These are phyloP conservation scores for Galemys pyrenaicus DNA, from an alignment of 2,113 vertebrate genomes.

Conservation along the genomic window DNA sequence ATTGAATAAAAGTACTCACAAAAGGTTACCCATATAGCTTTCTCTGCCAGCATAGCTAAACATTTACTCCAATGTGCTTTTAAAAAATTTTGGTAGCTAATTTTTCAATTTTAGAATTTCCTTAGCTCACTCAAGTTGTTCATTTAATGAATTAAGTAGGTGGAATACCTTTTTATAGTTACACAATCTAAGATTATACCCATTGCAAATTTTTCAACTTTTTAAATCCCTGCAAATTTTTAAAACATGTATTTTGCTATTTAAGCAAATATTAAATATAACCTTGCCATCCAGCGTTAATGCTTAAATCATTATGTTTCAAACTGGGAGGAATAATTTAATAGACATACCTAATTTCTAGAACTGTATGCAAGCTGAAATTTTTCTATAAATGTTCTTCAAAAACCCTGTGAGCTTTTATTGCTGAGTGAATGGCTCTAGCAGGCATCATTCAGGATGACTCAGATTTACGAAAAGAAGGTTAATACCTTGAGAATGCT, in stretches of 20 bases:
- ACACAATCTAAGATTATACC: neutral
- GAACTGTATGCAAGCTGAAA: neutral
- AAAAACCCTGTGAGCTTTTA: neutral
- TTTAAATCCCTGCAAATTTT: neutral
- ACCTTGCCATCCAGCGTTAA: neutral
- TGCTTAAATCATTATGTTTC: neutral
- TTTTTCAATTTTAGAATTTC: neutral
- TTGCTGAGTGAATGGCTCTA: neutral
- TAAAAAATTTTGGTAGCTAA: neutral
- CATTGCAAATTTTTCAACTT: neutral
- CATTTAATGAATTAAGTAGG: neutral
- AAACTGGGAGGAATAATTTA: neutral
- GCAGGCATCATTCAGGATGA: neutral
- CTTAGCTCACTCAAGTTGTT: neutral
- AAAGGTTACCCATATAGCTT: neutral
- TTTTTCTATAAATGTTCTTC: neutral
- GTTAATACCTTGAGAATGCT: neutral
- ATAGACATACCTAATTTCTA: neutral
- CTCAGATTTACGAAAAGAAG: neutral
- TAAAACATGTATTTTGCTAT: neutral
- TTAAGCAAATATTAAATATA: slow-evolving; percentile 24
- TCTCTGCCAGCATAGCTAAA: neutral
- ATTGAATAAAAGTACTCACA: neutral
- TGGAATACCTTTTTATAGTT: neutral
- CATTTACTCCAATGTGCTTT: neutral